A percentile compares a stretch with the other conserved stretches of the same genome.
phyloP scores from a whole-genome alignment of 2,888 invertebrate species.

The Toxonevra muliebris region DNA sequence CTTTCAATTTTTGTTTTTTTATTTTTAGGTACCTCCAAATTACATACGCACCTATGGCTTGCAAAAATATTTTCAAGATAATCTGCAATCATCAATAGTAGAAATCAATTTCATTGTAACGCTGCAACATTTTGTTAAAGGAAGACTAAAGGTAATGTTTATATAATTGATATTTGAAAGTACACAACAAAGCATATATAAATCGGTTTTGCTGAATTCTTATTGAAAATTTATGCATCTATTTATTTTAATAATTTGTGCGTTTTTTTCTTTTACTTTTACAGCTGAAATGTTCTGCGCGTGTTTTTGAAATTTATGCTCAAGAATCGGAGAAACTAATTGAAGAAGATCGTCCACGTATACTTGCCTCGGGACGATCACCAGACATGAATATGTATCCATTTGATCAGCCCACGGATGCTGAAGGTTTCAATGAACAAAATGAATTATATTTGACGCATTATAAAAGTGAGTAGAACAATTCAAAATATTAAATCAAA shows the following conservation, averaged over 20 bases:
- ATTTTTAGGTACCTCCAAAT: slow-evolving; percentile 55
- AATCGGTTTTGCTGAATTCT: not conserved
- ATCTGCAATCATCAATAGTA: slow-evolving; percentile 59
- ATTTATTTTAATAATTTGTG: slow-evolving; percentile 6
- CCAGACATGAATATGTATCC: slow-evolving; percentile 63
- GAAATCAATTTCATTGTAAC: slow-evolving; percentile 62
- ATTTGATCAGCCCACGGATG: slow-evolving; percentile 59
- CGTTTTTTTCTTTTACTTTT: not conserved
- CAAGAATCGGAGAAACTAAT: slow-evolving; percentile 62
- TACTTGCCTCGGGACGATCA: slow-evolving; percentile 63
- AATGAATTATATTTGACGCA: slow-evolving; percentile 61
- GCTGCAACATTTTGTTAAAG: slow-evolving; percentile 60
- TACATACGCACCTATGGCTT: slow-evolving; percentile 57
- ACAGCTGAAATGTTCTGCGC: slow-evolving; percentile 62
- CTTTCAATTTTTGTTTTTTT: not conserved
- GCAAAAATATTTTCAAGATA: slow-evolving; percentile 58
- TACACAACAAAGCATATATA: not conserved
- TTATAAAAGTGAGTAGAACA: slow-evolving; percentile 57
- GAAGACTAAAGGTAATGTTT: slow-evolving; percentile 57
- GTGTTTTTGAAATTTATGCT: slow-evolving; percentile 62
- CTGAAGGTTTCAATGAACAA: slow-evolving; percentile 54
- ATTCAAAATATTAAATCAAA: too few relatives aligned
- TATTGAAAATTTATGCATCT: too few relatives aligned
- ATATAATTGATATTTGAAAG: not conserved
- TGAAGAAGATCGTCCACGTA: slow-evolving; percentile 64